A percentile compares a stretch with the other conserved stretches of the same genome.
phyloP scores from a whole-genome alignment of 64 coral and sea anemone genomes.

The Actinia equina region DNA sequence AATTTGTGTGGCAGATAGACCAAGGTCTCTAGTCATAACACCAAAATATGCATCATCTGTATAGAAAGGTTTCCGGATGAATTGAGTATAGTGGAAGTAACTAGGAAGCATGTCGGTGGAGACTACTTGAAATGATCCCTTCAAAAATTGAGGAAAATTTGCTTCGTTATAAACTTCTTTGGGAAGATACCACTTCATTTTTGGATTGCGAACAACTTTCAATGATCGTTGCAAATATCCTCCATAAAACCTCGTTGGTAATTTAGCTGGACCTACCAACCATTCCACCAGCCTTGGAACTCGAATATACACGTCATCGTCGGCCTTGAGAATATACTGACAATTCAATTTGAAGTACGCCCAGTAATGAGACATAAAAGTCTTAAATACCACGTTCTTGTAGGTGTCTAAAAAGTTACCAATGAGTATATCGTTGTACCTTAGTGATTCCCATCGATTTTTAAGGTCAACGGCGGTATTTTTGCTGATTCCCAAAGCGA shows the following conservation, averaged over 20 bases:
- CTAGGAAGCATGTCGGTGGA: background rate
- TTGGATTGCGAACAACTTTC: background rate
- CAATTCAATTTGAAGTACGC: background rate
- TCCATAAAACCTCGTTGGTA: background rate
- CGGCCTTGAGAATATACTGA: slow-evolving; percentile 6
- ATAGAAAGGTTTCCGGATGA: slow-evolving; percentile 1
- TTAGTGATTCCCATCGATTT: background rate
- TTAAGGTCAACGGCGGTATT: background rate
- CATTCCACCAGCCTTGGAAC: background rate
- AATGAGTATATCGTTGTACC: slow-evolving; percentile 11
- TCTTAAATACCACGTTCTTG: slow-evolving; percentile 17
- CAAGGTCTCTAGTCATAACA: slow-evolving; percentile 2
- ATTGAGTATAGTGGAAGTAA: background rate
- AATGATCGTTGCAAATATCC: background rate
- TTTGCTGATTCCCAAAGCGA: background rate
- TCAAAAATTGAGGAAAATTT: background rate
- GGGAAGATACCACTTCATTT: background rate
- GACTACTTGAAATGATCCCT: background rate
- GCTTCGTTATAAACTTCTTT: background rate
- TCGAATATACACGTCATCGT: slow-evolving; percentile 12
- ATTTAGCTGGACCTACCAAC: background rate
- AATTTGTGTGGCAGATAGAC: background rate
- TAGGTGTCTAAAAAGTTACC: slow-evolving; percentile 1
- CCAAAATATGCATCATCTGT: slow-evolving; percentile 29
- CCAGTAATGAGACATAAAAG: slow-evolving; percentile 36